Base-by-base conservation (phyloP, 1,140 invertebrate species). In the Harlomillsia oculata region DNA sequence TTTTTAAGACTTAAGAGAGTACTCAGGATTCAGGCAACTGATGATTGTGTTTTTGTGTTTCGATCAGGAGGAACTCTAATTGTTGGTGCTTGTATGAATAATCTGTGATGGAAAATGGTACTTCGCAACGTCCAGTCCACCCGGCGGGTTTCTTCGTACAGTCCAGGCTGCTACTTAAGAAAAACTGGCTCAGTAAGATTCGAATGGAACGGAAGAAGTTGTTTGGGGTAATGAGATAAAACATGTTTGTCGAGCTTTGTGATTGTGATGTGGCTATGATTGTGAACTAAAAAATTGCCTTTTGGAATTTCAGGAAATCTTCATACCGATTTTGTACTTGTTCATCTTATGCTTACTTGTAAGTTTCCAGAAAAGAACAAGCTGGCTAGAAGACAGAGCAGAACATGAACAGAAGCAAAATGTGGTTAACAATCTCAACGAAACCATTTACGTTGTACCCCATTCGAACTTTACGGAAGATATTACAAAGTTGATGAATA, bases 301-400 rank as follows among this genome's bases (percentile, higher is more conserved):
- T 8, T 18, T 32, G 18, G 14, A 9, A 28, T 51, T 26, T n/a
- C 40, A 86, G 83, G 84, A 87, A 72, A 75, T 85, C 23, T 73
- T 85, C 59, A 71, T 85, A 45, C 83, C 84, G 9, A 74, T 85
- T 1, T 84, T 84, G 66, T 84, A 81, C 11, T 70, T 87, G 48
- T 77, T 79, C 14, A 77, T 84, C 51, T 72, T 85, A 51, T 84
- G 84, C 62, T 74, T 84, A 52, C 74, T 85, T 26, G 84, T 84
- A 68, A 75, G 82, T 61, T 70, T 81, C 53, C 78, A 83, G 66
- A 82, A 82, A 20, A 83, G 83, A 70, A 82, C 82, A 46, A 82
- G 83, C 71, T 84, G 83, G 70, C 32, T n/a, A 71, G 34, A 78
- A 75, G 29, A 78, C 78, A 21, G 75, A 76, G 44, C 77, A 75